Conservation (phyloP, 1,140 invertebrate species). For the Neodiprion lecontei region DNA sequence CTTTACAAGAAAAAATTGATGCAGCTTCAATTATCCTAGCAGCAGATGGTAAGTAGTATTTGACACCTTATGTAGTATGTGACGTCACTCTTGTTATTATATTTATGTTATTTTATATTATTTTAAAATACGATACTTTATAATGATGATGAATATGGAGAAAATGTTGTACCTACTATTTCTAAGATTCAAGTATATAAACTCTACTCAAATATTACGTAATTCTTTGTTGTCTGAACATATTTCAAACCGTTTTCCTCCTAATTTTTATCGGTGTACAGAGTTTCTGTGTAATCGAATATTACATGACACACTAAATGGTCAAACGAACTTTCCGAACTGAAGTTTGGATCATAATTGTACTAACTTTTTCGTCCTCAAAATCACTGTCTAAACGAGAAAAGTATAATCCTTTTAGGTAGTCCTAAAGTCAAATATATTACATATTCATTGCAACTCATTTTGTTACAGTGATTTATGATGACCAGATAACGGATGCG, state of each 20-base stretch:
- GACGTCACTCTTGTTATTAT: constrained; percentile 46
- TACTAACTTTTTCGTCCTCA: constrained; percentile 3
- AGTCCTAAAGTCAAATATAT: too few relatives aligned
- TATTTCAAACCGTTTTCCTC: too few relatives aligned
- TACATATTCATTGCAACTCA: constrained; percentile 4
- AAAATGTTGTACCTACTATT: too few relatives aligned
- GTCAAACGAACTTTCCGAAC: too few relatives aligned
- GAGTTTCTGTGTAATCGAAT: too few relatives aligned
- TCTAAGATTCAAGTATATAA: too few relatives aligned
- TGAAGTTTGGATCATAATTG: too few relatives aligned
- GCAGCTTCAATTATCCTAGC: constrained; percentile 72
- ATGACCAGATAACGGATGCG: constrained; percentile 81
- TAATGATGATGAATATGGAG: too few relatives aligned
- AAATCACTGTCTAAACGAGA: constrained; percentile 3
- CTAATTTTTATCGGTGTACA: too few relatives aligned
- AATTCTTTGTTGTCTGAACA: too few relatives aligned
- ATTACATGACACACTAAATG: too few relatives aligned
- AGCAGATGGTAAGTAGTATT: constrained; percentile 72
- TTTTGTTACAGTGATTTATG: constrained; percentile 80
- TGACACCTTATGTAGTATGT: constrained; percentile 17
- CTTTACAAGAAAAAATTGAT: constrained; percentile 63
- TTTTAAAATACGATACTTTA: background rate
- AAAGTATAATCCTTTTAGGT: background rate
- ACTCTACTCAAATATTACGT: too few relatives aligned
- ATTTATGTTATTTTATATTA: constrained; percentile 17